A percentile compares a stretch with the other conserved stretches of the same genome.
Evolutionary conservation across 2,888 invertebrate species (phyloP).

Genomic region (Drosophila macrospina): DNA sequence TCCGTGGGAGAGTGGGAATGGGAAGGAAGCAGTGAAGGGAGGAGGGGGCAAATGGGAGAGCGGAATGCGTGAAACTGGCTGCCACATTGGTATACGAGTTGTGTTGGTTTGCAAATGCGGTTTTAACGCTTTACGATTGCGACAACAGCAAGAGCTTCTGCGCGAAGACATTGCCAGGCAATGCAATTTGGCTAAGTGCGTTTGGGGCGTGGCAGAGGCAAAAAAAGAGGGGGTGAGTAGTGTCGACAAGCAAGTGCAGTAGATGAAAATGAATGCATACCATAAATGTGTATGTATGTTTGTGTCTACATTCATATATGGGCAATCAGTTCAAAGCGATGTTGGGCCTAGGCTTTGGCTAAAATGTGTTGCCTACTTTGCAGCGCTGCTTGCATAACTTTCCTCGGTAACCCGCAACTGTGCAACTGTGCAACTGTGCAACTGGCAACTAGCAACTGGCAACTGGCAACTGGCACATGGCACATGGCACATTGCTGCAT

Average conservation of each 20-base stretch:
- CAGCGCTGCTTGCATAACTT: constrained; percentile 40
- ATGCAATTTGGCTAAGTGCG: constrained; percentile 78
- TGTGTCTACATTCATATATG: constrained; percentile 31
- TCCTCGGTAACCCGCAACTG: constrained; percentile 17
- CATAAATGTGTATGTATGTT: constrained; percentile 7
- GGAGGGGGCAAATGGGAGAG: neutral
- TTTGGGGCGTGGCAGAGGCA: constrained; percentile 22
- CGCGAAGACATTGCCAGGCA: constrained; percentile 71
- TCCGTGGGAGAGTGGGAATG: neutral
- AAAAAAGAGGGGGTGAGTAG: neutral
- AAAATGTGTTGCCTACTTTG: constrained; percentile 65
- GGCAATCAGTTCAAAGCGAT: constrained; percentile 68
- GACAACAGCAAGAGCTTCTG: constrained; percentile 42
- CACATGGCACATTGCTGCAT: constrained; percentile 69
- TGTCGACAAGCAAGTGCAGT: constrained; percentile 35
- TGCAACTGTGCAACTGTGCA: constrained; percentile 26
- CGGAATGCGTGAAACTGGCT: constrained; percentile 2
- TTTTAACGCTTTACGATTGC: constrained; percentile 69
- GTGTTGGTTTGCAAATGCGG: constrained; percentile 68
- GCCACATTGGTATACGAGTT: constrained; percentile 29
- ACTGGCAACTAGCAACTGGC: constrained; percentile 7
- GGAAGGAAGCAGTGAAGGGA: neutral
- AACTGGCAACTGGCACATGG: constrained; percentile 50
- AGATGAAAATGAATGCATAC: constrained; percentile 66
- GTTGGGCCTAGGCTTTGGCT: constrained; percentile 59